Base-by-base conservation (phyloP, 2,888 invertebrate species). In the Odontothrips loti region DNA sequence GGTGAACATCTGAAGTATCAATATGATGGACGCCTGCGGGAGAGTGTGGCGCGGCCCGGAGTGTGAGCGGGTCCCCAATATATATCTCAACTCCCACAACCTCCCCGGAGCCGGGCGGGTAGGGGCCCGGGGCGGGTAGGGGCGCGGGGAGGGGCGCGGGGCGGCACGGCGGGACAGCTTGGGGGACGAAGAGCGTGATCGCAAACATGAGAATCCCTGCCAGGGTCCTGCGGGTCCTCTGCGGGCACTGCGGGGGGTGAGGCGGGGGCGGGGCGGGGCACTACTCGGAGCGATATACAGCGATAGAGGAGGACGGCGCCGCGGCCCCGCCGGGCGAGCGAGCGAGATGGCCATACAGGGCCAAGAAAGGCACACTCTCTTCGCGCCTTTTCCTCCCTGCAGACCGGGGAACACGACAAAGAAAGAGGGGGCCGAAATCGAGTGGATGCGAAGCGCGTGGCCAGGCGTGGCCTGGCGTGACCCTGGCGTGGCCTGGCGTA, bases 1-100 rank as follows among this genome's bases (percentile, higher is more conserved):
- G 68, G 68, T 75, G 68, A 75, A 75, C 68, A 75, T 75, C 68
- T 75, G 68, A 75, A 75, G 68, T 75, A 75, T 75, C 68, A 75
- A 75, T 75, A 75, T 75, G 68, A 75, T 75, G 68, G 68, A 75
- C 68, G 68, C 68, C 68, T 27, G 68, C 68, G 68, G 68, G 23
- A 12, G 68, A 58, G 68, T 4, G 27, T 27, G 27, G 68, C 68
- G 68, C 23, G 68, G 23, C 68, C 23, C 58, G 58, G 23, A 75
- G 68, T 75, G 68, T 27, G 68, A 75, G 68, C 68, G 58, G 68
- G 68, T 75, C 68, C 68, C 68, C 68, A 75, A 75, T 75, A 75
- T 75, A 75, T 75, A 75, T 75, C 68, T 75, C 68, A 75, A 75
- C 68, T 75, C 68, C 27, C 23, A 58, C 58, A 58, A 58, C 58